Evolutionary conservation across 2,888 invertebrate species (phyloP).

Genomic region (Trichogramma dendrolimi): DNA sequence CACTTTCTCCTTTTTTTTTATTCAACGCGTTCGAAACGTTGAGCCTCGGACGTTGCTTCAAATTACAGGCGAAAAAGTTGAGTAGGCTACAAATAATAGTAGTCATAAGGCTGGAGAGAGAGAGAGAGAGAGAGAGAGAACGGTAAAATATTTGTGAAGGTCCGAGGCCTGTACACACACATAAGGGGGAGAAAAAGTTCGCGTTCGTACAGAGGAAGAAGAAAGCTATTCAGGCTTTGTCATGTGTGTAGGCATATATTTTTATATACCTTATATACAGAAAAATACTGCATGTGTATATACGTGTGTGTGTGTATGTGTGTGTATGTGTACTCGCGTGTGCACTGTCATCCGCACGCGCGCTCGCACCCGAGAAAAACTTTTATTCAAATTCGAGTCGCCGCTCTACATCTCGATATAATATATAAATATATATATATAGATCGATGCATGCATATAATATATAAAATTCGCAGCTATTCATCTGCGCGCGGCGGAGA

Average conservation of each 20-base stretch:
- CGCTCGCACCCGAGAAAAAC: neutral
- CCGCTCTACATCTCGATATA: constrained; percentile 21
- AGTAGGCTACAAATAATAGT: constrained; percentile 25
- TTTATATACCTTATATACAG: too few relatives aligned
- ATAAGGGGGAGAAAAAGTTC: constrained; percentile 22
- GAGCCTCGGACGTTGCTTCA: constrained; percentile 2
- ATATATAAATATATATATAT: neutral
- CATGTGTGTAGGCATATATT: neutral
- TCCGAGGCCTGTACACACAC: constrained; percentile 4
- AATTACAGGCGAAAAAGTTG: constrained; percentile 26
- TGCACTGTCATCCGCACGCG: constrained; percentile 23
- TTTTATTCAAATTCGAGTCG: constrained; percentile 30
- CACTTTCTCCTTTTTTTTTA: constrained; percentile 13
- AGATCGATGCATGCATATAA: too few relatives aligned
- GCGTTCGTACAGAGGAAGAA: constrained; percentile 10
- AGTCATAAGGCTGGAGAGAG: constrained; percentile 17
- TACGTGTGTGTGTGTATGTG: too few relatives aligned
- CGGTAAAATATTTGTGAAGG: constrained; percentile 23
- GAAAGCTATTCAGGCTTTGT: constrained; percentile 21
- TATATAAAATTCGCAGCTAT: too few relatives aligned
- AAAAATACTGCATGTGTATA: too few relatives aligned
- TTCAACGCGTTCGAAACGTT: neutral
- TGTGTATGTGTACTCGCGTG: neutral
- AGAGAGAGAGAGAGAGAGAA: constrained; percentile 1
- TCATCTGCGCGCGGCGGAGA: too few relatives aligned